These are phyloP conservation scores for Xenentodon cancila DNA, from an alignment of 2,797 vertebrate species.

Conservation along the genomic window DNA sequence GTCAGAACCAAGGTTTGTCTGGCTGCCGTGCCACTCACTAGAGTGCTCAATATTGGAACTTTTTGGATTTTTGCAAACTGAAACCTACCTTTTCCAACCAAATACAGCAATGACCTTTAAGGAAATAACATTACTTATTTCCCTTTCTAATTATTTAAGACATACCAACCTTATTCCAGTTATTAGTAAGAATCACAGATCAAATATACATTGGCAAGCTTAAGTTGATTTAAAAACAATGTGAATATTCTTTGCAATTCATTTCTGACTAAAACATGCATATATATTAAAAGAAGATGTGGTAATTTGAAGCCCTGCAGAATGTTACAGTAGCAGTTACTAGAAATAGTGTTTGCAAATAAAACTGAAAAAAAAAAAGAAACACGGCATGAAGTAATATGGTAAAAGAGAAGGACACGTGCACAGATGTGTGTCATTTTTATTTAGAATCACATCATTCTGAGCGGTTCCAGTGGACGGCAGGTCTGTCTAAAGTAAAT, in stretches of 20 bases:
- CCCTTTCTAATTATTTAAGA: too few relatives aligned
- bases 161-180: too few relatives aligned
- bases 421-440: not conserved
- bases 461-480: not conserved
- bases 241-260: too few relatives aligned
- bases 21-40: slow-evolving; percentile 3
- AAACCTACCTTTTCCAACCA: slow-evolving; percentile 1
- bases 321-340: not conserved
- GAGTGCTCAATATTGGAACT: too few relatives aligned
- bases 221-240: too few relatives aligned
- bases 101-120: too few relatives aligned
- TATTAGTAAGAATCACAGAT: too few relatives aligned
- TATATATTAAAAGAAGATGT: not conserved
- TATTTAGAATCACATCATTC: slow-evolving; percentile 4
- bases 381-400: not conserved
- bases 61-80: not conserved
- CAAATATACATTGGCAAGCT: too few relatives aligned
- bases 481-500: slow-evolving; percentile 10
- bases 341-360: not conserved
- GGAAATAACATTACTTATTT: too few relatives aligned
- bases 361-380: not conserved
- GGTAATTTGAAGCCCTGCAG: not conserved
- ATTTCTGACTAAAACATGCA: too few relatives aligned
- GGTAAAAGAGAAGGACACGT: not conserved
- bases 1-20: slow-evolving; percentile 49